Base-by-base conservation (phyloP, 1,140 invertebrate genomes). In the Chlorops oryzae region DNA sequence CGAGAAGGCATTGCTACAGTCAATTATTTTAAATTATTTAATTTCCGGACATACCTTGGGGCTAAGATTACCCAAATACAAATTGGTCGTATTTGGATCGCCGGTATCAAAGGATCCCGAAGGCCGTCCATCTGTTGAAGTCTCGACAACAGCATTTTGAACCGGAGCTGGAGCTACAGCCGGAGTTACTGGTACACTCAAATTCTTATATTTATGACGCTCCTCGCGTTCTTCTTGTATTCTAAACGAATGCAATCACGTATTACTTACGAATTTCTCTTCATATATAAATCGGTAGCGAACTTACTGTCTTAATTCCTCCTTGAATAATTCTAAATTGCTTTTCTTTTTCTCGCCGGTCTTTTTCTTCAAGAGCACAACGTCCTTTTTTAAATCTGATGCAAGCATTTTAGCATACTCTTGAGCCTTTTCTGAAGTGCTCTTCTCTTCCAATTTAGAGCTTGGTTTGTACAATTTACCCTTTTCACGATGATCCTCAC, bases 181-280 rank as follows among this genome's bases (percentile, higher is more conserved):
- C 40, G 58, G 5, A 46, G 57, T 27, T 53, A 56, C 37, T 54
- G 53, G 47, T 5, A 57, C 59, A 6, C 62, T 65, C 40, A 81
- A 78, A 60, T 76, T 77, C 75, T 90, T 90, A 56, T 88, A 89
- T 61, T 90, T 90, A 74, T 96, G 92, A n/a, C 94, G 80, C 67
- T 98, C 94, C 70, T 97, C 92, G 51, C 96, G 79, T 72, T 98
- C 95, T 74, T 96, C 92, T 80, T 99, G 96, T 48, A 96, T 95
- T 74, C 43, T 53, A 46, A 24, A 43, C 32, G 24, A 20, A 0
- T 0, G 2, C 15, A 10, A 13, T 3, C 1, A 49, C 2, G 23
- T 39, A 25, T 21, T 20, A 28, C 10, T 28, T n/a, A 17, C 15
- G 12, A 24, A n/a, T 28, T 13, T 9, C 13, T 9, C 13, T 9